Percentiles rank a stretch among this genome's conserved stretches.
These are phyloP conservation scores for Diarsia brunnea DNA, from an alignment of 2,888 invertebrate species.

Conservation along the genomic window DNA sequence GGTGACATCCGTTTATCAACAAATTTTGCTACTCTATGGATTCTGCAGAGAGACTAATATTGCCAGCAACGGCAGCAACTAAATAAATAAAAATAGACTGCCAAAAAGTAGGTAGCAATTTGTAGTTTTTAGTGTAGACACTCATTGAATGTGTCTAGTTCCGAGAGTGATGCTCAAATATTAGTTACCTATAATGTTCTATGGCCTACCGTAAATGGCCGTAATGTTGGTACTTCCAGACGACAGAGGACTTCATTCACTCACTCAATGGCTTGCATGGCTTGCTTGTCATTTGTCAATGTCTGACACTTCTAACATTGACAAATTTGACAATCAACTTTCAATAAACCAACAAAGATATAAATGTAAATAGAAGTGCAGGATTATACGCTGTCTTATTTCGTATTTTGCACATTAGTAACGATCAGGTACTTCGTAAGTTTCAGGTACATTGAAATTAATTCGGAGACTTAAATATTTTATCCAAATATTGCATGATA, in stretches of 20 bases:
- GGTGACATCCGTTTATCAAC: not conserved
- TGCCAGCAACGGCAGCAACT: not conserved
- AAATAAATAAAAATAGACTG: no score
- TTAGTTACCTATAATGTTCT: no score
- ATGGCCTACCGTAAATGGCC: no score
- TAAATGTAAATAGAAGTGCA: conserved; percentile 15
- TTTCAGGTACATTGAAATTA: conserved; percentile 18
- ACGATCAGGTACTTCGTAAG: not conserved
- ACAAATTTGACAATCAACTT: not conserved
- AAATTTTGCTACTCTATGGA: not conserved
- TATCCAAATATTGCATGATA: not conserved
- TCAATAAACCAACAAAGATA: conserved; percentile 7
- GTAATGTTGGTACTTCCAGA: not conserved
- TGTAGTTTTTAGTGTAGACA: no score
- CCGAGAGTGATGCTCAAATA: no score
- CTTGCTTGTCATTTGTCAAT: conserved; percentile 9
- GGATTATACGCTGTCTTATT: not conserved
- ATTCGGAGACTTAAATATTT: not conserved
- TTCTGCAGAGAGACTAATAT: not conserved
- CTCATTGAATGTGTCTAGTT: no score
- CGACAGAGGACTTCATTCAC: not conserved
- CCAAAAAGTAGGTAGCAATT: no score
- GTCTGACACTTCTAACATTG: not conserved
- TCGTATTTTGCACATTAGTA: not conserved
- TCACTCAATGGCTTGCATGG: not conserved